Base-by-base conservation (phyloP, 2,888 invertebrate genomes). In the Tanytarsus gracilentus region DNA sequence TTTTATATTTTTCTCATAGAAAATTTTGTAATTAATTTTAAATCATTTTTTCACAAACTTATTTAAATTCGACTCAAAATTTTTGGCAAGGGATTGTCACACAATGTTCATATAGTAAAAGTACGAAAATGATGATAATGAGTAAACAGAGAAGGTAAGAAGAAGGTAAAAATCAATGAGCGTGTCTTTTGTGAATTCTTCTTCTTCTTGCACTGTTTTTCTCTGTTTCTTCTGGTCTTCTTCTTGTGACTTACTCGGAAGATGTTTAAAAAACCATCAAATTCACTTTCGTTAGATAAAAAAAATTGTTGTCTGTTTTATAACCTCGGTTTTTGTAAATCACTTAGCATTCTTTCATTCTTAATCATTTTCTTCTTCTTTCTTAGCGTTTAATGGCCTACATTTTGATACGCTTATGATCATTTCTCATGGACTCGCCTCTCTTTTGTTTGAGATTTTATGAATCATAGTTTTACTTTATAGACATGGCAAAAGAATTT, bases 231-330 rank as follows among this genome's bases (percentile, higher is more conserved):
- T 40, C 40, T 40, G 18, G 11, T 44, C 23, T 44, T 23, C 23
- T 23, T 18, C 44, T 44, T 44, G 44, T 44, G 23, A 30, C 18
- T 11, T 23, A 18, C 23, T 44, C 23, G n/a, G 33, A 36, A 14
- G 36, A 9, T 27, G 14, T 49, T 49, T 49, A 26, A 4, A n/a
- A 44, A 49, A 11, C 26, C 9, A 26, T 53, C 33, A 23, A 23
- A 53, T 53, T 53, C 53, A 55, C 55, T 55, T 55, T 55, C 55
- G 18, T 18, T 25, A 3, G 26, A 26, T 29, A 6, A n/a, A n/a
- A n/a, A n/a, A 33, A 33, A 40, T 16, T 16, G 27, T 14, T 9
- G 3, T 9, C 8, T 14, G 11, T 5, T 7, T 44, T 14, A 16
- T 6, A 44, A 14, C 9, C 11, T 11, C n/a, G 48, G 23, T n/a